Evolutionary conservation across 64 coral and sea anemone species (phyloP), one percentile per base, ranked within the genome.

Genomic region (Porites lutea): DNA sequence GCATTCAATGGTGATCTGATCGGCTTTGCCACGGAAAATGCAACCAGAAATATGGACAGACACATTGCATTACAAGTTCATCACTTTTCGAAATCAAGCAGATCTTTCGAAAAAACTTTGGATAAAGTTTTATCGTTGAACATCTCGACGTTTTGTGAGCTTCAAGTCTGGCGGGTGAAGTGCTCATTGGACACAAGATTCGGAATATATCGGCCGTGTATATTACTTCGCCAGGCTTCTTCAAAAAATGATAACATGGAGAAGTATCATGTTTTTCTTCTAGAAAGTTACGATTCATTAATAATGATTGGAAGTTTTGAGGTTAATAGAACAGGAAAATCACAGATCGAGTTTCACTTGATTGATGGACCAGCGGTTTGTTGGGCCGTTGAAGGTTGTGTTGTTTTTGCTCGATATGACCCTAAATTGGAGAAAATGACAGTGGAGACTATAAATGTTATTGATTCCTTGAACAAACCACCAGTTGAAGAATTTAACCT

Each of bases 361-460:
- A n/a, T 48, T 52, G 81, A 83, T 83, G 81, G 81, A 3, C 81
- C 81, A 0, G 18, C 81, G 23, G 45, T 83, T 4, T 83, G 81
- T 51, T 83, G 81, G 81, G 21, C 2, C 8, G 66, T 50, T 2
- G 27, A 68, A 22, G 63, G 61, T 3, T 19, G 18, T n/a, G 46
- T 68, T 3, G 51, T 21, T 48, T 68, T 43, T 20, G 81, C 81
- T 11, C 6, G 62, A 49, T 83, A 83, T 67, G 43, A 83, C 48
- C 6, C 14, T 67, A 3, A 7, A 5, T 63, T 67, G 66, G 62
- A 68, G 62, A 67, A 68, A 51, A 66, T 83, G 20, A 83, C 46
- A 50, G 43, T 65, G 45, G 48, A 83, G 66, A 67, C 81, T 6
- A 20, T 52, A 67, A 21, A 61, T 0, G 61, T 68, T 49, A 63